Percentiles rank a stretch among this genome's conserved stretches.
Evolutionary conservation across 2,797 vertebrate species (phyloP).

Genomic region (Petrocephalus sullivani): DNA sequence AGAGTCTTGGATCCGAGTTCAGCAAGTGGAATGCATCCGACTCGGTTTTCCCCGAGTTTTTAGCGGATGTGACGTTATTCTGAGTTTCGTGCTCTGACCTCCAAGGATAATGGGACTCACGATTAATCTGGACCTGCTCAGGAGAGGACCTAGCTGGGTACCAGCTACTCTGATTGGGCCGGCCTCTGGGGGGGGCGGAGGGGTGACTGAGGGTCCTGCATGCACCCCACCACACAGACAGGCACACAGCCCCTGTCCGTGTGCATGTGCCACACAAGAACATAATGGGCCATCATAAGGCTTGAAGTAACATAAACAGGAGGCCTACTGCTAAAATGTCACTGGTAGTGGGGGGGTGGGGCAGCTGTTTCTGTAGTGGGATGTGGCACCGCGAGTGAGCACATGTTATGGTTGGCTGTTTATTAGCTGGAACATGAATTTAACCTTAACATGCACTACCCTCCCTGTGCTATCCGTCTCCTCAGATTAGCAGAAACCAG

Average conservation of each 20-base stretch:
- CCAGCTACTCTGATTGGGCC: background rate
- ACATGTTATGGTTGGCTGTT: background rate
- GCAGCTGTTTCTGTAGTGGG: background rate
- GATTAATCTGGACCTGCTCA: background rate
- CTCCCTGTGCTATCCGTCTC: background rate
- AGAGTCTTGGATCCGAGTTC: too few relatives aligned
- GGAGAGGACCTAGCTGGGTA: background rate
- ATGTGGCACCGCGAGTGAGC: background rate
- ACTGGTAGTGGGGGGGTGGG: background rate
- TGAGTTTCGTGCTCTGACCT: too few relatives aligned
- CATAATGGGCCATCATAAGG: background rate
- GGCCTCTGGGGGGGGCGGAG: background rate
- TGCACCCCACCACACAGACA: background rate
- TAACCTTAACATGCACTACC: background rate
- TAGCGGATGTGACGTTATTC: too few relatives aligned
- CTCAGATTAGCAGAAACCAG: background rate
- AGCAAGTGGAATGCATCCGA: too few relatives aligned
- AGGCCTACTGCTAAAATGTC: background rate
- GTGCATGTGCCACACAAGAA: background rate
- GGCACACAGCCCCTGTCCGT: background rate
- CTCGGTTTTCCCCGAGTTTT: too few relatives aligned
- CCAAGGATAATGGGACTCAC: too few relatives aligned
- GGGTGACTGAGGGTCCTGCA: background rate
- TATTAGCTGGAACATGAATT: background rate
- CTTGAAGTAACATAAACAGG: background rate